Evolutionary conservation across 2,113 vertebrate genomes (phyloP), one percentile per base, ranked within the genome.

Genomic region (Cyprinodon tularosa): DNA sequence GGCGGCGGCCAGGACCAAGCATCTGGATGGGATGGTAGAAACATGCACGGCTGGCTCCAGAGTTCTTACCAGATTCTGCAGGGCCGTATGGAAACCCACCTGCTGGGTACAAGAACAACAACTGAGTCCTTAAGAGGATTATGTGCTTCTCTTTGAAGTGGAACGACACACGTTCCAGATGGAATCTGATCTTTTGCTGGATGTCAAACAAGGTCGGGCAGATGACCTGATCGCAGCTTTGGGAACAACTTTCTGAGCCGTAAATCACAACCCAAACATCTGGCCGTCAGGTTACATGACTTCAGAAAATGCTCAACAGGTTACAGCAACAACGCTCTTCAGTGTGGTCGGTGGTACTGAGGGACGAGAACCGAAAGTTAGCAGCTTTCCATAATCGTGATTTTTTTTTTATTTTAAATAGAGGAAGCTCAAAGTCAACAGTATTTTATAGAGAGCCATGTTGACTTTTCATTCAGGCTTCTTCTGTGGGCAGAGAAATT

Each of bases 71-170:
- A 65, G 78, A 84, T 76, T 78, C 68, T 14, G 65, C 47, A 67
- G 57, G 14, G 73, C 70, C 61, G n/a, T 69, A 78, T 15, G 76
- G 67, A 74, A 77, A 12, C 68, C 64, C 37, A 15, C 77, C 73
- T 42, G 22, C 69, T 72, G 74, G 76, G 86, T 85, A 84, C 84
- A 81, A 84, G 77, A 76, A 77, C 77, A 93, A 84, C 29, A 29
- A 85, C 84, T 62, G 72, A 84, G 82, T 83, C 79, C 84, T 57
- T 92, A 93, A 94, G 89, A 93, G 90, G 92, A 94, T 93, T 92
- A 93, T 42, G 75, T 78, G 63, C 68, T 87, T 74, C 87, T 77
- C 83, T 89, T 84, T 89, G 80, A 86, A 90, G 89, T 78, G 78
- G 90, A 88, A 83, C 80, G 38, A 40, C 85, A 75, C 84, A 89